phyloP scores from a whole-genome alignment of 2,888 invertebrate species.

The Papilio demoleus region DNA sequence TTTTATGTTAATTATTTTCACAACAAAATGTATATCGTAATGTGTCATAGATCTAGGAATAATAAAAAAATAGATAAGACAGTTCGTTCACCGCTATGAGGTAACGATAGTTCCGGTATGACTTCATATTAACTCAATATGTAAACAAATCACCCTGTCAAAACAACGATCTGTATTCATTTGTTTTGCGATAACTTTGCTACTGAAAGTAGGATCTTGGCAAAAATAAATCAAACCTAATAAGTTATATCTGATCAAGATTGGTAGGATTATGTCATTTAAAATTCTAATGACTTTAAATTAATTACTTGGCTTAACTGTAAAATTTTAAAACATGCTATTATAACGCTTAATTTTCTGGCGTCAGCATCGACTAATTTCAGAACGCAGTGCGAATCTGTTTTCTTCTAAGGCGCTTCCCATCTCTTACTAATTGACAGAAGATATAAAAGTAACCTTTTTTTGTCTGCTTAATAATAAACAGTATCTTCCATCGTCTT shows the following conservation, averaged over 20 bases:
- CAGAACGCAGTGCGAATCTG: too few relatives aligned
- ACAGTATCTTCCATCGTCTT: too few relatives aligned
- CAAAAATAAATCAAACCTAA: constrained; percentile 8
- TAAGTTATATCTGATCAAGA: neutral
- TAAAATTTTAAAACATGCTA: too few relatives aligned
- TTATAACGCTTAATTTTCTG: too few relatives aligned
- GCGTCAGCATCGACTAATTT: too few relatives aligned
- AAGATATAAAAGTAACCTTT: too few relatives aligned
- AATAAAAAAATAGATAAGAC: constrained; percentile 24
- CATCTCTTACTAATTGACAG: too few relatives aligned
- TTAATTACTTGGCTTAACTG: too few relatives aligned
- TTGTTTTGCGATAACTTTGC: constrained; percentile 1
- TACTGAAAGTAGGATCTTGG: constrained; percentile 6
- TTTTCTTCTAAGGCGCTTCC: too few relatives aligned
- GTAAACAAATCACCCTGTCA: constrained; percentile 30
- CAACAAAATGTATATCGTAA: neutral
- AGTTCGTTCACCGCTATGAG: constrained; percentile 36
- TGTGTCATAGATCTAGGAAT: constrained; percentile 1
- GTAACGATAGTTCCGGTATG: constrained; percentile 28
- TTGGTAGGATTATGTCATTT: too few relatives aligned
- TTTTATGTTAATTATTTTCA: neutral
- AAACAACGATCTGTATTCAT: constrained; percentile 25
- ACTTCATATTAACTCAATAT: constrained; percentile 17
- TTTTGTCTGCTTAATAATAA: too few relatives aligned
- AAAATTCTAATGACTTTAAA: too few relatives aligned